Evolutionary conservation across 2,888 invertebrate species (phyloP).

Genomic region (Synergus japonicus): DNA sequence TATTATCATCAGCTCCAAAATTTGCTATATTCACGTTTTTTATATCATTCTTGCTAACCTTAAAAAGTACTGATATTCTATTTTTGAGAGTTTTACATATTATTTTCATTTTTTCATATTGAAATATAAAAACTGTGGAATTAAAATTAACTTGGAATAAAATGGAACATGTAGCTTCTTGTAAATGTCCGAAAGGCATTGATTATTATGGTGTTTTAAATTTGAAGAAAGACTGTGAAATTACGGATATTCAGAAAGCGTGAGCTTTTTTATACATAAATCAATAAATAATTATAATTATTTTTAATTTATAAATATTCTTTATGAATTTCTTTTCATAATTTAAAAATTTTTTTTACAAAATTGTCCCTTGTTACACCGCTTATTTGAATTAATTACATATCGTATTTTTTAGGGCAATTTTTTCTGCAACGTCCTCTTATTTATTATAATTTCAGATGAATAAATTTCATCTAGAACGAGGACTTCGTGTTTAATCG

Average conservation of each 20-base stretch:
- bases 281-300: background rate
- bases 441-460: background rate
- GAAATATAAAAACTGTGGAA: background rate
- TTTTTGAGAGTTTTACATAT: background rate
- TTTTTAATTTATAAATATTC: background rate
- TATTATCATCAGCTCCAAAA: background rate
- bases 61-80: background rate
- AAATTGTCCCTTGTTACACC: background rate
- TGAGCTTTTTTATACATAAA: slow-evolving; percentile 63
- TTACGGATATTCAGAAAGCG: slow-evolving; percentile 86
- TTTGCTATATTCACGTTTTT: background rate
- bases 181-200: slow-evolving; percentile 76
- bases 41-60: slow-evolving; percentile 26
- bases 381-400: background rate
- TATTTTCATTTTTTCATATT: background rate
- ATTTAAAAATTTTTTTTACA: background rate
- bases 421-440: background rate
- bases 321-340: background rate
- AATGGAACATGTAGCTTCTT: slow-evolving; percentile 33
- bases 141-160: background rate
- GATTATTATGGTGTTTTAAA: slow-evolving; percentile 90
- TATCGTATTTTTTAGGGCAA: background rate
- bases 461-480: background rate
- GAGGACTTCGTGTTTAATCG: background rate
- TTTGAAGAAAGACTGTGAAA: slow-evolving; percentile 82